A percentile compares a stretch with the other conserved stretches of the same genome.
These are phyloP conservation scores for Drosophila pachea DNA, from an alignment of 1,140 invertebrate species.

Conservation along the genomic window DNA sequence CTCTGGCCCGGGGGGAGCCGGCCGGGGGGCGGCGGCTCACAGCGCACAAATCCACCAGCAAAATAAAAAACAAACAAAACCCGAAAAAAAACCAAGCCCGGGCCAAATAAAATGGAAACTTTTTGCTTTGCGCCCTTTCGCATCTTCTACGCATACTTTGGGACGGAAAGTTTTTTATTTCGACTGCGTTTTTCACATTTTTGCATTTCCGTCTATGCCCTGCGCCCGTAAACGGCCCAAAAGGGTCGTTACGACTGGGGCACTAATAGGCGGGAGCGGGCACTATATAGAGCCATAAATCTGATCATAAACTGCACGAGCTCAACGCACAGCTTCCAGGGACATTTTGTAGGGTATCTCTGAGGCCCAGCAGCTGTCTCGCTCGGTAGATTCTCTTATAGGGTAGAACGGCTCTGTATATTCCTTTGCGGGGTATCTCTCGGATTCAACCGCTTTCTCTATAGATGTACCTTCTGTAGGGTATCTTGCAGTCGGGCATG, in stretches of 20 bases:
- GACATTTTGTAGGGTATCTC: too few species aligned
- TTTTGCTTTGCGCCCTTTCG: conserved; percentile 37
- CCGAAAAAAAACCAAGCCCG: conserved; percentile 15
- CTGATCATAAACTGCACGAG: too few species aligned
- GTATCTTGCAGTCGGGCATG: not conserved
- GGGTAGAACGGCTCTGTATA: too few species aligned
- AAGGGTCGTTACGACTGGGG: not conserved
- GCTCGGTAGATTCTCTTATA: too few species aligned
- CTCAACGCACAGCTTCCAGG: too few species aligned
- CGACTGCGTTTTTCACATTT: conserved; percentile 43
- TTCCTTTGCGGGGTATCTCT: too few species aligned
- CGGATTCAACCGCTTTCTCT: not conserved
- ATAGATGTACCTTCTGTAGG: not conserved
- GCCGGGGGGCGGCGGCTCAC: not conserved
- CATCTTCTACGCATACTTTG: conserved; percentile 63
- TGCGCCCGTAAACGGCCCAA: not conserved
- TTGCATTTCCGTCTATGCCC: conserved; percentile 20
- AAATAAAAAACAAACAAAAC: conserved; percentile 24
- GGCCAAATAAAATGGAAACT: conserved; percentile 9
- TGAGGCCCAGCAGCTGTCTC: too few species aligned
- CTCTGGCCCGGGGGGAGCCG: conserved; percentile 7
- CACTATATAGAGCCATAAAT: too few species aligned
- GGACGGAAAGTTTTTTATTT: conserved; percentile 55
- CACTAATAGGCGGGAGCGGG: too few species aligned
- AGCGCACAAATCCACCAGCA: conserved; percentile 12